Evolutionary conservation across 2,113 vertebrate genomes (phyloP).

Genomic region (Salminus brasiliensis): DNA sequence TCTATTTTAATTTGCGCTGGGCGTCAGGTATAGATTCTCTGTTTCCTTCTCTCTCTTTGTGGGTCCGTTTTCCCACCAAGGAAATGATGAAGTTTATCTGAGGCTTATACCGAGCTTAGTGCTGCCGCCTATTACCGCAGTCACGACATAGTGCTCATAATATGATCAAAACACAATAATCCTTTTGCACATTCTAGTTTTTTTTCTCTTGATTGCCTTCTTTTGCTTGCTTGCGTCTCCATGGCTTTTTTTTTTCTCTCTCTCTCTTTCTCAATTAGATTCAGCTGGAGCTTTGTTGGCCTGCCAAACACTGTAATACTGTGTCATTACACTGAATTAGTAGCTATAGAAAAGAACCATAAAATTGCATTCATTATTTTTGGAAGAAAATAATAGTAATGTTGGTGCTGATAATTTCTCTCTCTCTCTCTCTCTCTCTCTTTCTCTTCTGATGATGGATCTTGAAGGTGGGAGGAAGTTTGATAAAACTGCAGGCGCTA

Average conservation of each 20-base stretch:
- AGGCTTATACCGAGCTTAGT: slow-evolving; percentile 6
- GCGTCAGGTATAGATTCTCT: slow-evolving; percentile 35
- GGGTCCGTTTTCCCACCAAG: slow-evolving; percentile 16
- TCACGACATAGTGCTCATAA: slow-evolving; percentile 10
- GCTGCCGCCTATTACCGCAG: slow-evolving; percentile 9
- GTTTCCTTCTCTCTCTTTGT: slow-evolving; percentile 11
- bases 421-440: slow-evolving; percentile 9
- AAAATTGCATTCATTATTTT: too few relatives aligned
- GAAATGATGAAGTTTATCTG: slow-evolving; percentile 37
- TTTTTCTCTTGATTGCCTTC: not conserved
- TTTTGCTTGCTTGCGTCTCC: too few relatives aligned
- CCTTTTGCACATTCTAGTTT: not conserved
- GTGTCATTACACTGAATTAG: not conserved
- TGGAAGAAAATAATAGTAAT: too few relatives aligned
- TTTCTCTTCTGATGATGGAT: too few relatives aligned
- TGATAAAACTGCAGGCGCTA: too few relatives aligned
- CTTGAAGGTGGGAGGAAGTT: too few relatives aligned
- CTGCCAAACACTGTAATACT: not conserved
- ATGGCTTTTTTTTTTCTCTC: not conserved
- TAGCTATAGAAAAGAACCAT: not conserved
- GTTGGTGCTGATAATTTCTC: not conserved
- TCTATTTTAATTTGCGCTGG: slow-evolving; percentile 29
- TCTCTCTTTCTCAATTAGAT: not conserved
- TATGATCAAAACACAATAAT: slow-evolving; percentile 10
- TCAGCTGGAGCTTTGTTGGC: not conserved